These are phyloP conservation scores for Micropoecilia bifurca DNA, from an alignment of 2,797 vertebrate genomes.

Conservation along the genomic window DNA sequence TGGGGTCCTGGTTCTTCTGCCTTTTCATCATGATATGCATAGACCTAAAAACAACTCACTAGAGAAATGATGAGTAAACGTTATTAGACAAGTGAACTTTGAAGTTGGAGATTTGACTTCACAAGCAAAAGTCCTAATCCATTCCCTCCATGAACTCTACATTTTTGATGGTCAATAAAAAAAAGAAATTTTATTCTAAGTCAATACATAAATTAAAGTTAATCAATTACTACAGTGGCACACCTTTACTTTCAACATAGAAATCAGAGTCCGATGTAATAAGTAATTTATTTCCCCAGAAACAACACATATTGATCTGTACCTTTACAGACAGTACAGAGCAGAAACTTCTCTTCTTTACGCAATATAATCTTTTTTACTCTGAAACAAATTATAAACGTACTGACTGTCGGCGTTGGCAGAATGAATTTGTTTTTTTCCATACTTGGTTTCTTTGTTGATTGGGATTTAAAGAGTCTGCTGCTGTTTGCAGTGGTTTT, in stretches of 20 bases:
- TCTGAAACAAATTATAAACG: neutral
- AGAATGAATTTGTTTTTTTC: conserved; percentile 51
- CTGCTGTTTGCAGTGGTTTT: conserved; percentile 53
- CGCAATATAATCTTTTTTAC: neutral
- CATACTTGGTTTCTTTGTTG: conserved; percentile 8
- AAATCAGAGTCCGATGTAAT: conserved; percentile 11
- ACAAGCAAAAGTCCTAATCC: neutral
- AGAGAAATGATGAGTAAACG: neutral
- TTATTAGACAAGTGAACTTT: neutral
- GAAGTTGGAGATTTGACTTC: neutral
- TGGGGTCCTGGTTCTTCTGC: neutral
- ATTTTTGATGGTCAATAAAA: neutral
- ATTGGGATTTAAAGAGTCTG: conserved; percentile 51
- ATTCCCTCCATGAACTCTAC: neutral
- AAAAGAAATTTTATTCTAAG: neutral
- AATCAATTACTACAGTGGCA: neutral
- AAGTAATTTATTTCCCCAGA: neutral
- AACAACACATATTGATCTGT: neutral
- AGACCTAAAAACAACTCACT: neutral
- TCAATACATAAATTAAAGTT: neutral
- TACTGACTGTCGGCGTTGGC: neutral
- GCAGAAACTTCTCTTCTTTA: neutral
- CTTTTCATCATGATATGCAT: neutral
- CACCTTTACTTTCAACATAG: neutral
- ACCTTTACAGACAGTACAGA: neutral